Base-by-base conservation (phyloP, 2,113 vertebrate species). In the Seriola quinqueradiata region DNA sequence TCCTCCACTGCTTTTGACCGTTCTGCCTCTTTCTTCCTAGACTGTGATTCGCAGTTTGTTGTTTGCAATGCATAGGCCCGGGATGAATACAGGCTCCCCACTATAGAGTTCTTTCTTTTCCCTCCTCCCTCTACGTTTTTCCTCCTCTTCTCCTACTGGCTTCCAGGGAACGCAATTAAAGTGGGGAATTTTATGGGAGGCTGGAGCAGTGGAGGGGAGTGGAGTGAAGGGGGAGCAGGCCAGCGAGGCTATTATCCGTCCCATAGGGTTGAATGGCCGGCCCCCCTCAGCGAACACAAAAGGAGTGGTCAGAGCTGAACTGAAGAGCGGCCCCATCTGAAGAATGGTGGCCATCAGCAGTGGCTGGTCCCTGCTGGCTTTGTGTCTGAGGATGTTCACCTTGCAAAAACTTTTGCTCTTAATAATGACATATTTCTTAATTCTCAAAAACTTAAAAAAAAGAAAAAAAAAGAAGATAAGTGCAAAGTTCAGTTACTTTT, bases 1-100 rank as follows among this genome's bases (percentile, higher is more conserved):
- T 94, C 92, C 90, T 94, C 88, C 82, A 94, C 92, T 87, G 94
- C 91, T 95, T 95, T 94, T 95, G 95, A 93, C 94, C 90, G 72
- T 88, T 91, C 90, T 78, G 84, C 87, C 85, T 92, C 89, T 75
- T 95, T 95, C 94, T 95, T 93, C 57, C 16, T 61, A 73, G 70
- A 92, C 87, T 83, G 82, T 79, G 90, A 89, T 89, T 93, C 65
- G 69, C 87, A 92, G 89, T 92, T 94, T 94, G 90, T 94, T 96
- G 92, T 95, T 94, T 90, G 94, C 90, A 82, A 92, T 93, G 94
- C 91, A 87, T 86, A 90, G 94, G 90, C 90, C 91, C 77, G 86
- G 91, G 81, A 86, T 91, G 90, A 89, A 95, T 95, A 93, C 92
- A 86, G 87, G 71, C 87, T 91, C 93, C 85, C 82, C 72, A 89